Conservation (phyloP, 35 echinoderm and acorn worm genomes). For the Amphiura filiformis region DNA sequence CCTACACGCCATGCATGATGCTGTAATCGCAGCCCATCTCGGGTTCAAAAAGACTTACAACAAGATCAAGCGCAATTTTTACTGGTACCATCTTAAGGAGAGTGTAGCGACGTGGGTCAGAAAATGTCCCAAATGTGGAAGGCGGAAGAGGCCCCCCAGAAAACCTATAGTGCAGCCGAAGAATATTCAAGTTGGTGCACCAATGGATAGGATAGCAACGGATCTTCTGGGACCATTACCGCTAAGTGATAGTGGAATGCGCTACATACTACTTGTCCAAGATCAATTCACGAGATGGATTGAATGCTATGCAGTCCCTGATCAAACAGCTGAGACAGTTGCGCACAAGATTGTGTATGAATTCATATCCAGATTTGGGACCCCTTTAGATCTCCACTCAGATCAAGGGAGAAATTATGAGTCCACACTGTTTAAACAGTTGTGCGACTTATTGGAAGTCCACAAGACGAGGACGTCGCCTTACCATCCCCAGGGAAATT, state of each 20-base stretch:
- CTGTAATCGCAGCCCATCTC: constrained; percentile 14
- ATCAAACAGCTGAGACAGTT: constrained; percentile 56
- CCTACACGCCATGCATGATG: not conserved
- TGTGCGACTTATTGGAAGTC: constrained; percentile 38
- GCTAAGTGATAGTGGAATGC: constrained; percentile 30
- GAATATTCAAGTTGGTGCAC: constrained; percentile 17
- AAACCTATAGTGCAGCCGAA: constrained; percentile 14
- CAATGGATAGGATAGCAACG: constrained; percentile 58
- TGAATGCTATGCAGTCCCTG: constrained; percentile 64
- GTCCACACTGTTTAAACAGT: constrained; percentile 37
- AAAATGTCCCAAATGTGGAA: constrained; percentile 20
- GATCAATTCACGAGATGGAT: constrained; percentile 69
- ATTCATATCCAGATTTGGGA: constrained; percentile 47
- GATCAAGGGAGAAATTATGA: constrained; percentile 59
- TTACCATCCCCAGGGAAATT: constrained; percentile 46
- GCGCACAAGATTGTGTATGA: constrained; percentile 55
- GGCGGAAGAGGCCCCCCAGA: constrained; percentile 3
- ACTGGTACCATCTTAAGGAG: no score
- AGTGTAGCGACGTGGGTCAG: not conserved
- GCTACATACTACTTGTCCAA: constrained; percentile 37
- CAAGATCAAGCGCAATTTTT: not conserved
- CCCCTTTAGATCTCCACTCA: constrained; percentile 32
- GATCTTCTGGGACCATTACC: constrained; percentile 72
- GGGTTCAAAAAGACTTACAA: constrained; percentile 17
- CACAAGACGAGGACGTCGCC: constrained; percentile 17